Conservation (phyloP, 2,113 vertebrate genomes). For the Parus major region DNA sequence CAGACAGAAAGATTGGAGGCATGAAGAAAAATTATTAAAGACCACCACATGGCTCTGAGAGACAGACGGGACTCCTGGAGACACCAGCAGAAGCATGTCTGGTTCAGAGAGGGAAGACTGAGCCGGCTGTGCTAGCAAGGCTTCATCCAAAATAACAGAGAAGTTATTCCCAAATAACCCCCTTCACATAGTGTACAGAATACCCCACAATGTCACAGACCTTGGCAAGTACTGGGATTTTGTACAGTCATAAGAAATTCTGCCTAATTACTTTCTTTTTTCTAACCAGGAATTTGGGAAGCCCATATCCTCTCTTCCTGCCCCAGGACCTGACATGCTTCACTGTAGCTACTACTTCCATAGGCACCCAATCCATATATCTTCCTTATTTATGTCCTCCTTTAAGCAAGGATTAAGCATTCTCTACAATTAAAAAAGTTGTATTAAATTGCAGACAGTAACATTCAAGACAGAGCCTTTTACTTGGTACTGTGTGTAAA, state of each 20-base stretch:
- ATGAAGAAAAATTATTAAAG: background rate
- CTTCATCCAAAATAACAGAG: background rate
- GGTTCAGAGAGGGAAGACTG: background rate
- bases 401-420: background rate
- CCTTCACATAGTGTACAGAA: fast-evolving
- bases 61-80: background rate
- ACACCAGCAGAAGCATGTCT: background rate
- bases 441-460: background rate
- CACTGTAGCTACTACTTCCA: background rate
- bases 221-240: background rate
- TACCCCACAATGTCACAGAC: background rate
- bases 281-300: background rate
- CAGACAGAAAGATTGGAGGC: background rate
- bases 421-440: background rate
- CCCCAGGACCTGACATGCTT: background rate
- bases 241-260: background rate
- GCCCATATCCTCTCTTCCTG: background rate
- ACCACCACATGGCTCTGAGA: background rate
- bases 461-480: background rate
- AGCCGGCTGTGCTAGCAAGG: background rate
- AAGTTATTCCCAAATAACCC: background rate
- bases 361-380: fast-evolving
- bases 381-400: background rate
- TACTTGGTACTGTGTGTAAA: background rate
- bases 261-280: background rate